phyloP scores from a whole-genome alignment of 2,113 vertebrate genomes.

The Vireo altiloquus region DNA sequence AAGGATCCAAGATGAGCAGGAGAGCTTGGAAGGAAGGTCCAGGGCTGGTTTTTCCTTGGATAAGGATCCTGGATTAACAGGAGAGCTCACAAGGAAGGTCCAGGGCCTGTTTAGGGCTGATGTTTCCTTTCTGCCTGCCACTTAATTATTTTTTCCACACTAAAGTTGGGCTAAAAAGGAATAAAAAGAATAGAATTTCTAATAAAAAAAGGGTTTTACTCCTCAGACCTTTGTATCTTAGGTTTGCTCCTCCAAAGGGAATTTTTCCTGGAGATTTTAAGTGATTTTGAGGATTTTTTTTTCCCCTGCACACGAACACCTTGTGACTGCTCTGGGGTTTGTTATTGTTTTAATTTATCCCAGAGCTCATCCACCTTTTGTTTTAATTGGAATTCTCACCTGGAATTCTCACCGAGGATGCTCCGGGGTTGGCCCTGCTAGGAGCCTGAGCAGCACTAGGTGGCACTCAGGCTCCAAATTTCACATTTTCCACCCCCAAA shows the following conservation, averaged over 20 bases:
- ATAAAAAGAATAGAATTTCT: accelerated
- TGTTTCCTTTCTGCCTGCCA: background rate
- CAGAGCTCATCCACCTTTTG: background rate
- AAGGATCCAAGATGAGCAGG: accelerated
- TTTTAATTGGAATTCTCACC: accelerated
- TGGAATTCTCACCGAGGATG: accelerated
- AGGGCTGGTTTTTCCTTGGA: too few species aligned
- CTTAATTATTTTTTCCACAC: accelerated
- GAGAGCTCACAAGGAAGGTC: background rate
- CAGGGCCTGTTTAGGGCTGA: background rate
- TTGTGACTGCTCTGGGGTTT: accelerated
- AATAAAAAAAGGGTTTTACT: accelerated
- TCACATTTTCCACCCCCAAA: background rate
- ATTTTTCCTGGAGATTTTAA: background rate
- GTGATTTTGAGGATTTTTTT: background rate
- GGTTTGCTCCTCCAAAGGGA: background rate
- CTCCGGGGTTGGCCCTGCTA: accelerated
- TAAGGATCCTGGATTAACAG: accelerated
- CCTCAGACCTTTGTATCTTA: too few species aligned
- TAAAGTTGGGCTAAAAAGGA: background rate
- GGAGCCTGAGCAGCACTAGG: constrained; percentile 49
- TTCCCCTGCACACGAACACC: accelerated
- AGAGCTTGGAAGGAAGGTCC: too few species aligned
- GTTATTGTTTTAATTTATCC: too few species aligned
- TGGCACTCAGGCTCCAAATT: constrained; percentile 67